Percentiles rank a stretch among this genome's conserved stretches.
Conservation (phyloP, 2,797 vertebrate genomes). For the Urophycis tenuis region DNA sequence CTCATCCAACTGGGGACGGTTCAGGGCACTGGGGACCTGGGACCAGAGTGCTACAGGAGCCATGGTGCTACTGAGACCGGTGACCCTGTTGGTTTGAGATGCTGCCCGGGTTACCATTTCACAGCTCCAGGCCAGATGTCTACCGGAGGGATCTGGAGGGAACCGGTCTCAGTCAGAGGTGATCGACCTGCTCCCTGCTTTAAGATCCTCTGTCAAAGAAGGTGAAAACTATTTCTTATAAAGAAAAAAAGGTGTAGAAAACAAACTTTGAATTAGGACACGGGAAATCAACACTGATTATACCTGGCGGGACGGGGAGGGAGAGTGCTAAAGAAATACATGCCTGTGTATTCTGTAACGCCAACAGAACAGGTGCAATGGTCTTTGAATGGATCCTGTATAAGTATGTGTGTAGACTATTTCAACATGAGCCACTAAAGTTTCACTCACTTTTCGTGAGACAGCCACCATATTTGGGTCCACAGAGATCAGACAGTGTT, state of each 20-base stretch:
- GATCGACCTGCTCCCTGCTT: constrained; percentile 67
- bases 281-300: constrained; percentile 17
- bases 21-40: not conserved
- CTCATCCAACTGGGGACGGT: not conserved
- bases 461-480: not conserved
- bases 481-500: not conserved
- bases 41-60: not conserved
- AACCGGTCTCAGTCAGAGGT: constrained; percentile 56
- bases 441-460: not conserved
- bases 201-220: constrained; percentile 70
- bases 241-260: constrained; percentile 60
- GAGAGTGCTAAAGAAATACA: not conserved
- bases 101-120: too few species aligned
- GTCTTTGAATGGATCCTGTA: not conserved
- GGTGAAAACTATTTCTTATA: constrained; percentile 71
- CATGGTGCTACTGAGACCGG: not conserved
- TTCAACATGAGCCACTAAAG: not conserved
- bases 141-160: constrained; percentile 19
- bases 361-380: not conserved
- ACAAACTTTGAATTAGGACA: constrained; percentile 40
- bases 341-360: not conserved
- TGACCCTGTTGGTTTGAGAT: not conserved
- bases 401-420: not conserved
- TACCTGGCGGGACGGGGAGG: constrained; percentile 11
- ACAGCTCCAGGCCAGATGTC: not conserved